Base-by-base conservation (phyloP, 2,888 invertebrate genomes). In the Calephelis perditalis region DNA sequence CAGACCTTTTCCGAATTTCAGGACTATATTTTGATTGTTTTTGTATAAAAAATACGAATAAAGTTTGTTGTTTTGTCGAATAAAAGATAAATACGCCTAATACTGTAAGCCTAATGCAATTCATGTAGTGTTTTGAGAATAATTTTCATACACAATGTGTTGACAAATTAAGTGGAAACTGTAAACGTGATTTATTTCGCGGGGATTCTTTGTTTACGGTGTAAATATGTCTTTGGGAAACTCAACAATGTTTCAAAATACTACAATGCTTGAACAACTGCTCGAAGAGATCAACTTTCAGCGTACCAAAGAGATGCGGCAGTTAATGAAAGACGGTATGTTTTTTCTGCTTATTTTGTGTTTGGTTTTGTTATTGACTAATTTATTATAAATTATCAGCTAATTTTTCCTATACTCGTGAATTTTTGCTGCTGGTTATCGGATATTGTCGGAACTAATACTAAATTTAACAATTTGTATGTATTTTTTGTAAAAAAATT, bases 241-340 rank as follows among this genome's bases (percentile, higher is more conserved):
- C 54, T 81, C 86, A 5, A 75, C 84, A 11, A 81, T 78, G 62
- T 70, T 87, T 66, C 83, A 82, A 68, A 81, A 78, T 63, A 93
- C 94, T 26, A 95, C 96, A 43, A 94, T 95, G 81, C 85, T 97
- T 71, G 97, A 97, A 77, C 97, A 96, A 76, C 91, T 97, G 62
- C 88, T 97, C 64, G 97, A 97, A 78, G 97, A 97, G 84, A 97
- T 97, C 69, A 97, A 96, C 84, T 97, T 97, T 75, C 97, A 97
- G 82, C 92, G 97, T 68, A 96, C 96, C 59, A 97, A 97, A 84
- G 97, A 97, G 86, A 96, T 97, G 94, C 91, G 97, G 57, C 97
- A 97, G 82, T 87, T 96, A 71, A 92, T 96, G 74, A 96, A 96
- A 86, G 97, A 97, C 91, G 97, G 97, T 96, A 80, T 83, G 87